Evolutionary conservation across 92 coral and sea anemone genomes (phyloP).

Genomic region (Porites rus): DNA sequence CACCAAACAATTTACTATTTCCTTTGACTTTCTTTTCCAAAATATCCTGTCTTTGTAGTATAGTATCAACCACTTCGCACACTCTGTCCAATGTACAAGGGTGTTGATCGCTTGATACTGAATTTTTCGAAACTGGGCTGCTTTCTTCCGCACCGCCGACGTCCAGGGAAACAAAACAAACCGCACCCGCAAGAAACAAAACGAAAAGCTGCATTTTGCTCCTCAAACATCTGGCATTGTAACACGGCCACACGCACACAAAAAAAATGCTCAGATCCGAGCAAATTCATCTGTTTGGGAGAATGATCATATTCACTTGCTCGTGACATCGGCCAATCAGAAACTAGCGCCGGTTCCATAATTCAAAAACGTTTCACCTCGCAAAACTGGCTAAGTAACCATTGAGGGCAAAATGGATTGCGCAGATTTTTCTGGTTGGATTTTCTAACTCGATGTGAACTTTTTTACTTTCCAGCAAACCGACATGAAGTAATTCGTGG

Average conservation of each 20-base stretch:
- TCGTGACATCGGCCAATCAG: background rate
- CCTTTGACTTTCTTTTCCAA: constrained; percentile 12
- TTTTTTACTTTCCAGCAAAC: no score
- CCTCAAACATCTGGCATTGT: background rate
- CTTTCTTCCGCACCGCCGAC: background rate
- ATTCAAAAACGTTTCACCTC: background rate
- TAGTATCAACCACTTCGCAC: background rate
- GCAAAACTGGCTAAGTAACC: no score
- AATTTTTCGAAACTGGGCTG: background rate
- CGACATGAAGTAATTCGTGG: no score
- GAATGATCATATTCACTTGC: background rate
- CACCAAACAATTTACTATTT: background rate
- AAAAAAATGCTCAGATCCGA: background rate
- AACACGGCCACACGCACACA: background rate
- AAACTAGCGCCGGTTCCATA: background rate
- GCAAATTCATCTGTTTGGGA: background rate
- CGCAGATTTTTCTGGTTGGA: no score
- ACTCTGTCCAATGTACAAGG: background rate
- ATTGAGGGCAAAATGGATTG: no score
- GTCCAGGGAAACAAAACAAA: background rate
- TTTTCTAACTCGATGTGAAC: no score
- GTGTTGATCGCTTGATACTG: background rate
- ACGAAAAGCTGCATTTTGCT: background rate
- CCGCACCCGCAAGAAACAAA: background rate
- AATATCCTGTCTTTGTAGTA: background rate